phyloP scores from a whole-genome alignment of 2,888 invertebrate genomes.

The Dynastes maya region DNA sequence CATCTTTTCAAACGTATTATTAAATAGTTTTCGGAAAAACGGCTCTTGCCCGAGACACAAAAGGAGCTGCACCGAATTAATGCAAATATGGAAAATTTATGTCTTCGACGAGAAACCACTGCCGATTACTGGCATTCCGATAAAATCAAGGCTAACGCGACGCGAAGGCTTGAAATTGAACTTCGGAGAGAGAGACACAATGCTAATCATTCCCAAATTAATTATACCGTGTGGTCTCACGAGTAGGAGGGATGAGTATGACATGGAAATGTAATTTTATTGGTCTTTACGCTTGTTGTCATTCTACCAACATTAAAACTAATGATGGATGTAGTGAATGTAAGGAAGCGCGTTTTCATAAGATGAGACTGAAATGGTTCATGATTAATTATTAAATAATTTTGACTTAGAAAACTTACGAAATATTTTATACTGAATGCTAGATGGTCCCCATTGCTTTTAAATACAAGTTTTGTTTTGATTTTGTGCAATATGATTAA shows the following conservation, averaged over 20 bases:
- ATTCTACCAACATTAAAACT: neutral
- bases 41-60: constrained; percentile 1
- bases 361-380: no score
- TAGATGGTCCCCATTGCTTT: no score
- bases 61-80: constrained; percentile 37
- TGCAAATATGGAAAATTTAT: constrained; percentile 38
- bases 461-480: no score
- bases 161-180: constrained; percentile 19
- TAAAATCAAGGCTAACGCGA: constrained; percentile 29
- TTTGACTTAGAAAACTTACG: no score
- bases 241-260: neutral
- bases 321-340: neutral
- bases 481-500: no score
- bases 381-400: no score
- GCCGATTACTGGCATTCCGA: constrained; percentile 30
- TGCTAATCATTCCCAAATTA: constrained; percentile 9
- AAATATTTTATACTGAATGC: no score
- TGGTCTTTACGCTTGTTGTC: neutral
- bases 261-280: constrained; percentile 9
- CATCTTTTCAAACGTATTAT: constrained; percentile 19
- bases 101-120: constrained; percentile 23
- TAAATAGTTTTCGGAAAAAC: constrained; percentile 37
- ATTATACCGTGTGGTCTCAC: neutral
- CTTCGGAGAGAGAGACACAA: neutral
- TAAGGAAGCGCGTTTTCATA: no score